Base-by-base conservation (phyloP, 2,888 invertebrate species). In the Scaptomyza reducta region DNA sequence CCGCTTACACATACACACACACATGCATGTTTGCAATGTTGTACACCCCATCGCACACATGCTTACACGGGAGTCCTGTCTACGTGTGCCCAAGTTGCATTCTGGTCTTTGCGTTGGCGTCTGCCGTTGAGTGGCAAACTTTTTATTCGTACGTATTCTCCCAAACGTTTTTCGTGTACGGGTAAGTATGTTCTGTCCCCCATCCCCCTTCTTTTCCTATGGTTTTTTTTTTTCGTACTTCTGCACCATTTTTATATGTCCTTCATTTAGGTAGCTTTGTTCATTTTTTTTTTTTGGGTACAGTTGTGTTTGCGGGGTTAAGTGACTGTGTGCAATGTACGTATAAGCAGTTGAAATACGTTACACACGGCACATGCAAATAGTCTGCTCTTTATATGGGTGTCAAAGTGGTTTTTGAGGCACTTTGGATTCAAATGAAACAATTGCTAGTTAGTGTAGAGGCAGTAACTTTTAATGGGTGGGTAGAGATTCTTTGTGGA, bases 51-150 rank as follows among this genome's bases (percentile, higher is more conserved):
- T 45, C 27, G 6, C 31, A 2, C 27, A 45, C 27, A 10, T 27
- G 33, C 49, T 14, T n/a, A 31, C 33, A 46, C 38, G 59, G 38
- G 45, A 40, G 53, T 50, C 56, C 55, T 67, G 69, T 79, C 82
- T 75, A 81, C 69, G 69, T 81, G 75, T 45, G 60, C 46, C 45
- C 68, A 76, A 66, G 80, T 64, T 80, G 68, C 73, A 78, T 78
- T 70, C 66, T 56, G 60, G 45, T 50, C 70, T 59, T 56, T 41
- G 42, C 51, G 31, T 51, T 62, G 60, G 42, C 79, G 86, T 81
- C 83, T 87, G 77, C 75, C 80, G 69, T 83, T 66, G 88, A 84
- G 88, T 84, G 88, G 88, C 84, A 77, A 83, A 86, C 68, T 73
- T 75, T 74, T 33, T 33, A 2, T 22, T 22, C 3, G 22, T 22